Evolutionary conservation across 2,888 invertebrate genomes (phyloP), one percentile per base, ranked within the genome.

Genomic region (Entomobrya multifasciata): DNA sequence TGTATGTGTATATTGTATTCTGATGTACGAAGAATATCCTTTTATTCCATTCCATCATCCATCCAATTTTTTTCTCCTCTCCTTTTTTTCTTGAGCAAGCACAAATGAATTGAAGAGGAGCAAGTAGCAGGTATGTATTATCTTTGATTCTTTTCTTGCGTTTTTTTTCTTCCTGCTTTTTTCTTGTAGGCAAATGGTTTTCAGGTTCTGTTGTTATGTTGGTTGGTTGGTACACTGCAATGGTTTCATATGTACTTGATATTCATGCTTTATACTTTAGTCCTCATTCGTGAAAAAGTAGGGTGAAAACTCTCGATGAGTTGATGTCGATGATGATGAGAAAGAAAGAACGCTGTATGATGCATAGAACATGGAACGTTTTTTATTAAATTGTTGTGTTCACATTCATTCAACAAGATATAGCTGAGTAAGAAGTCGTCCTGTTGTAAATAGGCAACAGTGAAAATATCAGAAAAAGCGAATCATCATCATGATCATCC

Each of bases 351-450:
- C 22, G 25, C 70, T 25, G 1, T 65, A 17, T 5, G 20, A 65
- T n/a, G 22, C 25, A 62, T 27, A 62, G 10, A 27, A 60, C 15
- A 8, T 49, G 25, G 25, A 15, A 11, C 47, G 17, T 10, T 0
- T 74, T 20, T 30, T 55, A 55, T 74, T 74, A 55, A 55, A 30
- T 36, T 74, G 52, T 36, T 74, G 52, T 74, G 30, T 74, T 17
- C 74, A 30, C 55, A 74, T 55, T 74, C 74, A 77, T 77, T 77
- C 60, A 77, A 77, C 15, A 60, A 41, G 77, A 77, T n/a, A n/a
- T 60, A 77, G 57, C 77, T 77, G 77, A 77, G 60, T 74, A 55
- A 52, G 55, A 36, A 20, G 70, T 70, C 41, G 80, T 49, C 67
- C 41, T 36, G 60, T 44, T 27, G 57, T 81, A 81, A 72, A 81